Base-by-base conservation (phyloP, 2,113 vertebrate species). In the Vidua chalybeata region DNA sequence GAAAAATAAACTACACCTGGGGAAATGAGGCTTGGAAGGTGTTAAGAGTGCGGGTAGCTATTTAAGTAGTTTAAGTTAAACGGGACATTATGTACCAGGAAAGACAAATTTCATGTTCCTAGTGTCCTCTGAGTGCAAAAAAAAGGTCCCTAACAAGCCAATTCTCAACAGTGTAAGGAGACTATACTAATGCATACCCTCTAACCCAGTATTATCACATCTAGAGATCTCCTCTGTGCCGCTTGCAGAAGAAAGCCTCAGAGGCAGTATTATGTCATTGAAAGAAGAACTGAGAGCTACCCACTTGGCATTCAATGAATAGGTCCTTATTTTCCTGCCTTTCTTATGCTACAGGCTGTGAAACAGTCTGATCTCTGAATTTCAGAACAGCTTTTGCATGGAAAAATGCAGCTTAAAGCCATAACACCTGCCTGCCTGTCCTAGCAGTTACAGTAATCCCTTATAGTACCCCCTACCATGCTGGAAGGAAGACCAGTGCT, bases 41-140 rank as follows among this genome's bases (percentile, higher is more conserved):
- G 58, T 72, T 85, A 86, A 75, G n/a, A 75, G 22, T 26, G 24
- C 5, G 5, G n/a, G 79, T 18, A 84, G 78, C 37, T 88, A 74
- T 90, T 92, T 41, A 78, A 78, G 84, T 24, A 78, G 46, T n/a
- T 92, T 77, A 41, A 88, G 20, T 80, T 69, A 78, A 89, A 85
- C 9, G 31, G 55, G 43, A 85, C 46, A 55, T 90, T 84, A 78
- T n/a, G 31, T 71, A 71, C n/a, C 24, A 85, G 11, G n/a, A 73
- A 84, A 90, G 79, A 64, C 2, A 8, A 61, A 87, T 85, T 82
- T 87, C 63, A 52, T 10, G 15, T 58, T 59, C 78, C 63, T 15
- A 51, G 62, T 52, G 31, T 76, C 67, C 37, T 85, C 78, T 26
- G 51, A 69, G 24, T 48, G 15, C 48, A 69, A 61, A 81, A 61